Evolutionary conservation across 2,888 invertebrate genomes (phyloP).

Genomic region (Sminthurides aquaticus): DNA sequence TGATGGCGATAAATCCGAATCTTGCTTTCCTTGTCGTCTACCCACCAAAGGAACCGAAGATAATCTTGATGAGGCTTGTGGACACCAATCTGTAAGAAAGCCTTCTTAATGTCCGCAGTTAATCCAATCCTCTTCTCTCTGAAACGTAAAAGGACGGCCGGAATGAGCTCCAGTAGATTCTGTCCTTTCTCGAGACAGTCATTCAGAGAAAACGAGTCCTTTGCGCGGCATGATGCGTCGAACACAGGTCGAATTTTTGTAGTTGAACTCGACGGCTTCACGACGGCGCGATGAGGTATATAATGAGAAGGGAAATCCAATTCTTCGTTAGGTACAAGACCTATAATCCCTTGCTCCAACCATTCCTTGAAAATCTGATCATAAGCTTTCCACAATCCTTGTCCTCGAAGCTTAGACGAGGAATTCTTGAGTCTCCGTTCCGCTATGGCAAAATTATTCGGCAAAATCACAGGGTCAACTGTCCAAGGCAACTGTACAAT

Average conservation of each 20-base stretch:
- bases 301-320: background rate
- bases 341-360: background rate
- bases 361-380: background rate
- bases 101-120: constrained; percentile 3
- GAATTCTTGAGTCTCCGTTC: background rate
- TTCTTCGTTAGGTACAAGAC: background rate
- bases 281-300: background rate
- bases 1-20: constrained; percentile 28
- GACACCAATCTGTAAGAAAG: constrained; percentile 5
- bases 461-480: background rate
- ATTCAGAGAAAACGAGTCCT: constrained; percentile 26
- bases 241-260: background rate
- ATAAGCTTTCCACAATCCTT: background rate
- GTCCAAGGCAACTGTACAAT: background rate
- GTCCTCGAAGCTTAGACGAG: background rate
- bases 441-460: background rate
- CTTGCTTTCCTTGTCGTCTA: constrained; percentile 9
- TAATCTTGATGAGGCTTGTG: background rate
- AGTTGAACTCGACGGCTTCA: background rate
- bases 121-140: constrained; percentile 2
- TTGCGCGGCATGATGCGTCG: constrained; percentile 3
- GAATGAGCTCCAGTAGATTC: constrained; percentile 28
- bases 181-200: constrained; percentile 32
- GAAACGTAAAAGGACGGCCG: constrained; percentile 12
- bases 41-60: constrained; percentile 10